Conservation (phyloP, 2,113 vertebrate species). For the Sorex fumeus region DNA sequence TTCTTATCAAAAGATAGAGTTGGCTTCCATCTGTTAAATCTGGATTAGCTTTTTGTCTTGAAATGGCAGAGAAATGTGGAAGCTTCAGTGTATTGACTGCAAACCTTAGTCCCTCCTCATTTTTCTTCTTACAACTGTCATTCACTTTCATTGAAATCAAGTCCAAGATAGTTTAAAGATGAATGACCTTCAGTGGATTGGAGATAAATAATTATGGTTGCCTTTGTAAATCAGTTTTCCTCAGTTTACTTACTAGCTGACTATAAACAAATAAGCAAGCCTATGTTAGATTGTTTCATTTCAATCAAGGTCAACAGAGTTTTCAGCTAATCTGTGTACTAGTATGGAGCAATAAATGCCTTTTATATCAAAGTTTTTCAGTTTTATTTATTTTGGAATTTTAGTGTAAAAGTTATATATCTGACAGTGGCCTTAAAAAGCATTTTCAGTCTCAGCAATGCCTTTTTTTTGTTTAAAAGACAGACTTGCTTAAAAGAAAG, state of each 20-base stretch:
- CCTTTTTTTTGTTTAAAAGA: conserved; percentile 29
- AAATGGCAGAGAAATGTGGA: background rate
- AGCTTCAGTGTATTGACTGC: background rate
- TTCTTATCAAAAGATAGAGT: background rate
- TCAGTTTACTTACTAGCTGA: background rate
- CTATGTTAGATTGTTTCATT: background rate
- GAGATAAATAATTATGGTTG: background rate
- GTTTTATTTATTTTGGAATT: background rate
- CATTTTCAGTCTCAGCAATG: conserved; percentile 14
- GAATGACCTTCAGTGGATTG: background rate
- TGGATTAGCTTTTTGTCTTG: background rate
- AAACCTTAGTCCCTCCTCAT: background rate
- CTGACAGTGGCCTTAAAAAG: background rate
- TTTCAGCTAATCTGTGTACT: background rate
- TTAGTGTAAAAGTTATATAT: background rate
- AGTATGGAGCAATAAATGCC: background rate
- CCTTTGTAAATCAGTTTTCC: background rate
- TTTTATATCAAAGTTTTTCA: background rate
- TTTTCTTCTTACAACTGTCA: background rate
- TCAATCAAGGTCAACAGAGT: background rate
- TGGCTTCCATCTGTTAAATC: background rate
- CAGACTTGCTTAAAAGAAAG: conserved; percentile 2
- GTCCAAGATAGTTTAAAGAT: background rate
- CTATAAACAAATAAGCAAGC: background rate
- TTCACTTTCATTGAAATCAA: background rate